Base-by-base conservation (phyloP, 2,888 invertebrate species). In the Dastarcus helophoroides region DNA sequence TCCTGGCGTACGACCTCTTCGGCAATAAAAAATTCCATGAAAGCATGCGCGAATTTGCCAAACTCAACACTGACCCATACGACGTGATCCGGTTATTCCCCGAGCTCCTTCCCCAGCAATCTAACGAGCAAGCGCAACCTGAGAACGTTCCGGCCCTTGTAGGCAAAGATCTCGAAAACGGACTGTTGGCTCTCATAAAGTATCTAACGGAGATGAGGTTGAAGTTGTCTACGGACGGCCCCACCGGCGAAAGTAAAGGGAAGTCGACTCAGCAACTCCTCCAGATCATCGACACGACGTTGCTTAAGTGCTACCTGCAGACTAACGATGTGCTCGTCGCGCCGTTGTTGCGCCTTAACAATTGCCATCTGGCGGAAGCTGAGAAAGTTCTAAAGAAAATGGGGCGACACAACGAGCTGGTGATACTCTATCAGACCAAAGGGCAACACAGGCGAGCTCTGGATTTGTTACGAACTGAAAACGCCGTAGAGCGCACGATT, bases 301-400 rank as follows among this genome's bases (percentile, higher is more conserved):
- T 98, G 29, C 67, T 98, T 6, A 97, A 97, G 60, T 97, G 97
- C 55, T 98, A 97, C 63, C 68, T 98, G 35, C 84, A 89, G 83
- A 94, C 91, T 1, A 95, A 97, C 57, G 94, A 97, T 62, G 90
- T 90, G 0, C 66, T 94, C 29, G 85, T 97, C 2, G 90, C 91
- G 1, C 85, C 94, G 0, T 64, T 98, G 8, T 65, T 98, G 14
- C 76, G 97, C 2, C 65, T 90, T 10, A 89, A 95, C 60, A 81
- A 89, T 54, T 95, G 95, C 51, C 88, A 94, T 43, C 63, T 95
- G 11, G 88, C 86, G 31, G 97, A 97, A 63, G 84, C 93, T 0
- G 97, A 97, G 54, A 76, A 79, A 49, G 85, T 86, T 1, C 64
- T 98, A 17, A 73, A 82, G 40, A 81, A 82, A 51, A 77, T 86